These are phyloP conservation scores for Latrodectus geometricus DNA, from an alignment of 1,140 invertebrate species.

Conservation along the genomic window DNA sequence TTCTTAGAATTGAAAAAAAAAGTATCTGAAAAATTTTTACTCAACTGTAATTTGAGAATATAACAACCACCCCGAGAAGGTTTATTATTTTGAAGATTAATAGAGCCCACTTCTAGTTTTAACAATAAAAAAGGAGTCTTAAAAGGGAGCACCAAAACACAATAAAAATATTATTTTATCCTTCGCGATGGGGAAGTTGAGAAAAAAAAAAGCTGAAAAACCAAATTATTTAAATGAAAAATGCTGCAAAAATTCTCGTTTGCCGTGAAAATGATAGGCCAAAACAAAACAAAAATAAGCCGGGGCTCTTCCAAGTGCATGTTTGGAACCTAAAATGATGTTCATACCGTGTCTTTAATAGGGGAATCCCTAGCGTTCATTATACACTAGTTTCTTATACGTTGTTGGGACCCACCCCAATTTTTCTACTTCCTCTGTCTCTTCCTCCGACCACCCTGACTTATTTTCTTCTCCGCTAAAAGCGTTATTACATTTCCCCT, in stretches of 20 bases:
- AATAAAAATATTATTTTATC: background rate
- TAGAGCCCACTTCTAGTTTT: background rate
- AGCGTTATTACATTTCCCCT: slow-evolving; percentile 22
- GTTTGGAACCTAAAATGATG: background rate
- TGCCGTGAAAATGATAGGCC: background rate
- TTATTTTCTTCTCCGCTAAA: slow-evolving; percentile 37
- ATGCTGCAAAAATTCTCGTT: background rate
- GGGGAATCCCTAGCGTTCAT: background rate
- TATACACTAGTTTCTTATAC: background rate
- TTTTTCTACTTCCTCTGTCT: background rate
- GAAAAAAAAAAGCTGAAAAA: background rate
- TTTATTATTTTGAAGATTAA: background rate
- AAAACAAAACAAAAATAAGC: background rate
- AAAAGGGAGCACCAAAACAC: background rate
- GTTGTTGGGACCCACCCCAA: background rate
- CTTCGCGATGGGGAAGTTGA: background rate
- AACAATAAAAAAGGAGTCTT: background rate
- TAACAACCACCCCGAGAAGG: background rate
- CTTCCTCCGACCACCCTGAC: background rate
- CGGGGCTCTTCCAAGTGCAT: background rate
- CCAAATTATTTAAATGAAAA: background rate
- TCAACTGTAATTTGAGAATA: too few relatives aligned
- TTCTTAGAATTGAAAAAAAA: too few relatives aligned
- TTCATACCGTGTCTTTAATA: background rate
- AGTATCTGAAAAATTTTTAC: too few relatives aligned